A percentile compares a stretch with the other conserved stretches of the same genome.
These are phyloP conservation scores for Melanotaenia maccullochi DNA, from an alignment of 2,797 vertebrate genomes.

Conservation along the genomic window DNA sequence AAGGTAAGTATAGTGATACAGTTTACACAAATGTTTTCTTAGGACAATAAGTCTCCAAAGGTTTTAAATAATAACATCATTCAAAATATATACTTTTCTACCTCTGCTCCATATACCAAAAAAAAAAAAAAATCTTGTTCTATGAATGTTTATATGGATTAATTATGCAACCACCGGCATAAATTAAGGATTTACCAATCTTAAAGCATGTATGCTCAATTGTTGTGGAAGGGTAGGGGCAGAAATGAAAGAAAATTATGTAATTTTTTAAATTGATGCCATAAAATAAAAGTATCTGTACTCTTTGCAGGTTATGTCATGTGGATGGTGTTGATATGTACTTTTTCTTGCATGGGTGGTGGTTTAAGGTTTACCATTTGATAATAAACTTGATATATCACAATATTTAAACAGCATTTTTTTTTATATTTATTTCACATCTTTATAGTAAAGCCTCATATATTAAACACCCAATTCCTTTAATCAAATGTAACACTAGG, in stretches of 20 bases:
- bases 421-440: not conserved
- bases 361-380: not conserved
- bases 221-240: too few relatives aligned
- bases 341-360: constrained; percentile 1
- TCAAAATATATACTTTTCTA: not conserved
- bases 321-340: too few relatives aligned
- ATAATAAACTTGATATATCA: constrained; percentile 11
- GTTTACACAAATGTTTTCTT: not conserved
- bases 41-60: not conserved
- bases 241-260: too few relatives aligned
- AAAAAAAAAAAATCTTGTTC: not conserved
- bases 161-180: too few relatives aligned
- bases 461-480: not conserved
- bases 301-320: too few relatives aligned
- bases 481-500: constrained; percentile 45
- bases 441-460: not conserved
- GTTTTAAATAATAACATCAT: not conserved
- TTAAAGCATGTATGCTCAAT: too few relatives aligned
- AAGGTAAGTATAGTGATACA: not conserved
- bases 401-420: not conserved
- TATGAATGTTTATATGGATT: not conserved
- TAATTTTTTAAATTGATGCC: too few relatives aligned
- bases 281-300: too few relatives aligned
- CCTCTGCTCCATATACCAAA: not conserved
- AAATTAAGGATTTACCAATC: too few relatives aligned